Evolutionary conservation across 2,797 vertebrate genomes (phyloP), one percentile per base, ranked within the genome.

Genomic region (Cygnus olor): DNA sequence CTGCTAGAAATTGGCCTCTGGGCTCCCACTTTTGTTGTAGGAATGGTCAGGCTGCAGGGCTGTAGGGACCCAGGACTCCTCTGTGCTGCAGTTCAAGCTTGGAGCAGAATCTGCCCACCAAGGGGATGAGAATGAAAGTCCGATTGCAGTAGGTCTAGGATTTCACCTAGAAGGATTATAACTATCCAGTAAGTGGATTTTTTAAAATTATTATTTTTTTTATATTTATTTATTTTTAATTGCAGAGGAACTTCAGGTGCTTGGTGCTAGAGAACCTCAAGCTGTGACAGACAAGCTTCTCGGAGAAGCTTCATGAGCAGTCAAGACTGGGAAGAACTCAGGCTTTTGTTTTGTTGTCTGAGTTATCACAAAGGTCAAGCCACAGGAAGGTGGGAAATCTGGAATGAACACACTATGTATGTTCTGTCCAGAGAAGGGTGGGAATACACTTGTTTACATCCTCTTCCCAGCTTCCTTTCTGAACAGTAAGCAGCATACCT

Each of bases 391-490:
- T 89, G 80, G 72, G 40, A 89, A 90, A 90, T 79, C 80, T 82
- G 76, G 68, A 90, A 85, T 25, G 54, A 85, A 80, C 10, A 54
- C 1, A 6, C 3, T 4, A 65, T 56, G 5, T 28, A 6, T 84
- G 24, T 86, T 90, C 73, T 76, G 70, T 53, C 24, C 2, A 1
- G n/a, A 80, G 53, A 64, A 80, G 71, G 80, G 83, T 82, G 40
- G 64, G 45, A 84, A 88, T 91, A 77, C 21, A 21, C 25, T 92
- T 93, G 66, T 94, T 96, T 91, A 85, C 24, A 56, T 92, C 44
- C 40, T 94, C 65, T 89, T 44, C 45, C 11, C n/a, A 64, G 40
- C 47, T 87, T 86, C 56, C 89, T 92, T 88, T 76, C 14, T 64
- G n/a, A 80, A 64, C 17, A 77, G 56, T 34, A 73, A 80, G 45